Percentiles rank a stretch among this genome's conserved stretches.
Conservation (phyloP, 2,797 vertebrate genomes). For the Miichthys miiuy region DNA sequence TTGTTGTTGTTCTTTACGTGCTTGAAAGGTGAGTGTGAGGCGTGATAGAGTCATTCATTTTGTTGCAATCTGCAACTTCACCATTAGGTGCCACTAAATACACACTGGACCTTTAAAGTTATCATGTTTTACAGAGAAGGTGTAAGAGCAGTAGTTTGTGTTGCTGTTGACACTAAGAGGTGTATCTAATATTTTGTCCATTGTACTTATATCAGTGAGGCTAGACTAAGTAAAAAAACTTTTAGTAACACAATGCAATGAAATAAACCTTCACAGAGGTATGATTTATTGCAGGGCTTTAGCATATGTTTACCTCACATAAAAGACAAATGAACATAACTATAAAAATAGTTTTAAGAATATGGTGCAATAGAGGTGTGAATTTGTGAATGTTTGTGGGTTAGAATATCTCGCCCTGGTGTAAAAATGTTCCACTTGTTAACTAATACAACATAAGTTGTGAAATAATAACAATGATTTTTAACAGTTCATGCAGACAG, state of each 20-base stretch:
- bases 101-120: background rate
- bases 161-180: background rate
- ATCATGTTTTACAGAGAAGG: background rate
- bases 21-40: no score
- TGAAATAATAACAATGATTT: conserved; percentile 4
- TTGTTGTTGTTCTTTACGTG: no score
- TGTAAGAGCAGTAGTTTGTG: background rate
- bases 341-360: background rate
- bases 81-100: no score
- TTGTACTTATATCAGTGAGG: background rate
- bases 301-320: background rate
- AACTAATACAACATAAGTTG: conserved; percentile 3
- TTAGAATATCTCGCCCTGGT: background rate
- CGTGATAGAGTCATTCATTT: no score
- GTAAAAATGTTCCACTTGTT: background rate
- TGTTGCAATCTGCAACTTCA: no score
- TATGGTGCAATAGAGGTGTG: background rate
- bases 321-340: background rate
- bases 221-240: background rate
- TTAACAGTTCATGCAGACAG: background rate
- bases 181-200: background rate
- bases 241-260: background rate
- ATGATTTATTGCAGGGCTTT: background rate
- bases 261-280: background rate
- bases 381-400: background rate